Evolutionary conservation across 2,888 invertebrate species (phyloP).

Genomic region (Ophioninae sp.): DNA sequence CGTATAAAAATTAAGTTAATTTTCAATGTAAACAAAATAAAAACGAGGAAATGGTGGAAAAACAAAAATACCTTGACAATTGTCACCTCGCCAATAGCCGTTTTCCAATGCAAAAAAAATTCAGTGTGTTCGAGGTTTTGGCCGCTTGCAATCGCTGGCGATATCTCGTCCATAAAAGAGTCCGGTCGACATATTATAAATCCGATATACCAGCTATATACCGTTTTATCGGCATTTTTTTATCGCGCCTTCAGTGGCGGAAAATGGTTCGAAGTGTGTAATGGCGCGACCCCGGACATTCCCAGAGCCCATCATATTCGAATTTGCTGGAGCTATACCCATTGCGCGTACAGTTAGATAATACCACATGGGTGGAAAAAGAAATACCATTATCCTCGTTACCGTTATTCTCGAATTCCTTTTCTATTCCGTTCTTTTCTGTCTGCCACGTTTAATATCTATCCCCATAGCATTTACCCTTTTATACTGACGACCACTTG

Average conservation of each 20-base stretch:
- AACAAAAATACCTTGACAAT: neutral
- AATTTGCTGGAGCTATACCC: conserved; percentile 35
- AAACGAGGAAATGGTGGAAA: neutral
- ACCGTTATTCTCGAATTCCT: conserved; percentile 8
- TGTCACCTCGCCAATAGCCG: neutral
- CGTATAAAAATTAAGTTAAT: neutral
- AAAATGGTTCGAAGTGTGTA: conserved; percentile 7
- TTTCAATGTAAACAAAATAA: neutral
- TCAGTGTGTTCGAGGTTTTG: neutral
- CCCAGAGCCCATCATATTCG: conserved; percentile 36
- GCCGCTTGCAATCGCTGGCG: neutral
- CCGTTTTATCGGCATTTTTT: conserved; percentile 50
- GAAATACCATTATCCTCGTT: conserved; percentile 8
- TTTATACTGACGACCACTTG: neutral
- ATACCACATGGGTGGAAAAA: conserved; percentile 3
- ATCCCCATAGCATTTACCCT: neutral
- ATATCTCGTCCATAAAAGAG: conserved; percentile 4
- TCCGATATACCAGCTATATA: conserved; percentile 32
- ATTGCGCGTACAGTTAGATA: conserved; percentile 15
- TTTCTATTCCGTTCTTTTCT: neutral
- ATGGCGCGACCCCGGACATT: conserved; percentile 26
- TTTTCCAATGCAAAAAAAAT: neutral
- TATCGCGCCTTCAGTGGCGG: conserved; percentile 25
- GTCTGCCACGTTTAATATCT: neutral
- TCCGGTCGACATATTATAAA: conserved; percentile 26